Conservation (phyloP, 2,797 vertebrate species). For the Falco columbarius region DNA sequence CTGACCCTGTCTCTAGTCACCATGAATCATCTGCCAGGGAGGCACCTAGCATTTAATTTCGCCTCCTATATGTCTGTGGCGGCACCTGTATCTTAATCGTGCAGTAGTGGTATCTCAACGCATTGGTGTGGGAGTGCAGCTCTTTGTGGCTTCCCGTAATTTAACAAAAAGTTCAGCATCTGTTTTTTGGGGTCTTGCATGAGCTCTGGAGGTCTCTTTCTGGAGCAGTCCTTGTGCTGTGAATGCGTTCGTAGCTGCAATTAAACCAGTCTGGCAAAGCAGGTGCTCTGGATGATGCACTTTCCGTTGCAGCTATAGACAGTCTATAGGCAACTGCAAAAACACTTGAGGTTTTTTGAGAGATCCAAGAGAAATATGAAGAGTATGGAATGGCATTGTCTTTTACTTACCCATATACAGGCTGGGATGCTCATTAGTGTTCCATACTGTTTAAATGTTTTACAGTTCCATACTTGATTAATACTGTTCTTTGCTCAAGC, state of each 20-base stretch:
- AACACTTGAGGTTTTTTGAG: not conserved
- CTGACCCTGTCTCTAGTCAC: not conserved
- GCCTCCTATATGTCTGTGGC: not conserved
- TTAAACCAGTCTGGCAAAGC: not conserved
- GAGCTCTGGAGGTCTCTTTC: not conserved
- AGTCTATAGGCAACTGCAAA: not conserved
- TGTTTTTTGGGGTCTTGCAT: not conserved
- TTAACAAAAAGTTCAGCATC: not conserved
- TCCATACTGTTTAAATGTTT: no score
- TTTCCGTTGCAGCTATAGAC: not conserved
- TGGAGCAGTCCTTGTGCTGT: not conserved
- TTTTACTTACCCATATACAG: not conserved
- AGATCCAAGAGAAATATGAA: not conserved
- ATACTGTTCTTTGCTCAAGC: not conserved
- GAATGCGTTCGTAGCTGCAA: not conserved
- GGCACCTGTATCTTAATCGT: not conserved
- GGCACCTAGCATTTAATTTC: not conserved
- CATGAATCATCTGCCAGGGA: not conserved
- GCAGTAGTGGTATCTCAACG: not conserved
- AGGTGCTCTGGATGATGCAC: not conserved
- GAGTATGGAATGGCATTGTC: not conserved
- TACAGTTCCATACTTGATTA: not conserved
- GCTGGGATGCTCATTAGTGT: not conserved
- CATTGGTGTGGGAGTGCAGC: not conserved
- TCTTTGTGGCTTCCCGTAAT: not conserved